A percentile compares a stretch with the other conserved stretches of the same genome.
phyloP scores from a whole-genome alignment of 2,113 vertebrate genomes.

The Neomonachus schauinslandi region DNA sequence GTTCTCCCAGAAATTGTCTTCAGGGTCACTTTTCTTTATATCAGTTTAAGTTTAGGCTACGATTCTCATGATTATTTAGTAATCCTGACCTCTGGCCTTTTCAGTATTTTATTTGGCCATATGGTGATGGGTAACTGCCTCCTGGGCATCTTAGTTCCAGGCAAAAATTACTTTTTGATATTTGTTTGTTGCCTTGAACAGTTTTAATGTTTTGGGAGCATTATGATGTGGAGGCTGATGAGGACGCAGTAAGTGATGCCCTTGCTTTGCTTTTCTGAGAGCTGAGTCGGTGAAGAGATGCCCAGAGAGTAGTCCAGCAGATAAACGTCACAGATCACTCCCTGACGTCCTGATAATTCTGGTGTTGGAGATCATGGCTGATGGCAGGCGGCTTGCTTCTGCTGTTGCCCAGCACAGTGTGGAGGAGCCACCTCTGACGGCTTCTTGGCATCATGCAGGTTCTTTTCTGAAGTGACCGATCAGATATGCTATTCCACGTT shows the following conservation, averaged over 20 bases:
- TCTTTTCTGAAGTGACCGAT: not conserved
- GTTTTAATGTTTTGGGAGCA: not conserved
- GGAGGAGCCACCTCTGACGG: no score
- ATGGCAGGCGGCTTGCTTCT: not conserved
- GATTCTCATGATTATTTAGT: not conserved
- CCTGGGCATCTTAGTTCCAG: not conserved
- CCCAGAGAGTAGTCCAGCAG: not conserved
- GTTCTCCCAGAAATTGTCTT: not conserved
- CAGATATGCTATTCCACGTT: fast-evolving
- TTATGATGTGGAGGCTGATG: not conserved
- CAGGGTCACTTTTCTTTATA: not conserved
- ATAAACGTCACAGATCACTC: not conserved
- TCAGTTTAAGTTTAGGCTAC: not conserved
- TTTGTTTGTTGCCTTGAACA: not conserved
- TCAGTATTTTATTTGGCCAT: not conserved
- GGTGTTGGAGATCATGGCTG: not conserved
- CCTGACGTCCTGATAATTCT: not conserved
- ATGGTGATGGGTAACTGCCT: not conserved
- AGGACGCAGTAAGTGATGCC: not conserved
- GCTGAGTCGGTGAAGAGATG: not conserved
- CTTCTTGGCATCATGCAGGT: not conserved
- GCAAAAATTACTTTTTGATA: not conserved
- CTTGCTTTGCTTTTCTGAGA: not conserved
- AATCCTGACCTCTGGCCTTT: not conserved
- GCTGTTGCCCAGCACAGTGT: no score